Base-by-base conservation (phyloP, 2,113 vertebrate species). In the Shinisaurus crocodilurus region DNA sequence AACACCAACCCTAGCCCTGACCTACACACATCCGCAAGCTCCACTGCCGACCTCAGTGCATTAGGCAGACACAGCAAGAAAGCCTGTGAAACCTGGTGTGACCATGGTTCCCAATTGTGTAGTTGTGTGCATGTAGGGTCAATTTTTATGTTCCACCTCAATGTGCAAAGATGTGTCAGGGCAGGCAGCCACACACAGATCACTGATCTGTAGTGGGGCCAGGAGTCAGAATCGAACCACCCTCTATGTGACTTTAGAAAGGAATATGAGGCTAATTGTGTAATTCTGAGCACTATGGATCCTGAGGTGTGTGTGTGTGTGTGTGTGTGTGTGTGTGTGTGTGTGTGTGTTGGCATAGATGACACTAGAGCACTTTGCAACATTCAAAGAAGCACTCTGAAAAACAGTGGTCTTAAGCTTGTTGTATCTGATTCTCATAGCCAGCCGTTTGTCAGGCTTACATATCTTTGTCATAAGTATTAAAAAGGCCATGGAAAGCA, bases 341-440 rank as follows among this genome's bases (percentile, higher is more conserved):
- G 69, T 48, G 45, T 13, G 43, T 54, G 29, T 84, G 87, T 57
- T 60, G 45, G 5, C 13, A 16, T 92, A 45, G 92, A 92, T 94
- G 89, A 67, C 57, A 82, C 20, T 65, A 3, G 3, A 87, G 8
- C 27, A 90, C 79, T 82, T 82, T 94, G 82, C 45, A 3, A 45
- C 50, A 89, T 50, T 43, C 91, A 76, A 93, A 88, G 32, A 90
- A 91, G 72, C 7, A 43, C 29, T 85, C 83, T 92, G 86, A 40
- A 80, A 92, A 79, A 0, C 0, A 29, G 6, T 93, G 88, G 82
- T 37, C 60, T 91, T 87, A 92, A 25, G 5, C 70, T 86, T 90
- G 48, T 88, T 87, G 43, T 92, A 93, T 92, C 54, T 94, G 77
- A 92, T 91, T 94, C 90, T 88, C 84, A 82, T 82, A 90, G 32